Base-by-base conservation (phyloP, 2,113 vertebrate genomes). In the Casuarius casuarius region DNA sequence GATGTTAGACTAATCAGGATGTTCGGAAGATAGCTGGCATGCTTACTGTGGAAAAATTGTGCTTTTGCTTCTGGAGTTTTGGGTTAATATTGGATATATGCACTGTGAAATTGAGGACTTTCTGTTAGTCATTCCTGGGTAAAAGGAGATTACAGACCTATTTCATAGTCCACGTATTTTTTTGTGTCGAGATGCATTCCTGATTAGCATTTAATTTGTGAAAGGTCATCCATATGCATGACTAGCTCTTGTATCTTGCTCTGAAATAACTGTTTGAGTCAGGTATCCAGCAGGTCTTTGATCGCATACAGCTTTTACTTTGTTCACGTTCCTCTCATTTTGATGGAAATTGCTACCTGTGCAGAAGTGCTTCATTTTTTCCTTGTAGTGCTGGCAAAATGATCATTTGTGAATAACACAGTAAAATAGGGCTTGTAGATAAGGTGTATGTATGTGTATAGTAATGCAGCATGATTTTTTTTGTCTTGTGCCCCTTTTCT, bases 141-240 rank as follows among this genome's bases (percentile, higher is more conserved):
- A 49, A 87, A 93, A 72, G 84, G 38, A 63, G 62, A 38, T 92
- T 88, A 78, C 35, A 61, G 49, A 71, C 71, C 23, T 68, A 12
- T 49, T 96, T 91, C 84, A 8, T 7, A 92, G 94, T 90, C 38
- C n/a, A 73, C 59, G 54, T 78, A 46, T 23, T 74, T 40, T 89
- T 54, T 85, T 80, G 56, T 67, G 86, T 70, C 76, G 79, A 92
- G 92, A 78, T 96, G 80, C 89, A 29, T 92, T 95, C 52, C 87
- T 83, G 93, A 94, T 94, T 76, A 96, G 86, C 83, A 92, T 95
- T 95, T 90, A 95, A 96, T 98, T 97, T 91, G 89, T 75, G 89
- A 97, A 96, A 96, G 94, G 96, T 96, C 91, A 94, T 97, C 94
- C 96, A 92, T 97, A 96, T 96, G 90, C 93, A 97, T 96, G 94